phyloP scores from a whole-genome alignment of 1,140 invertebrate genomes.

The Zaprionus ghesquierei region DNA sequence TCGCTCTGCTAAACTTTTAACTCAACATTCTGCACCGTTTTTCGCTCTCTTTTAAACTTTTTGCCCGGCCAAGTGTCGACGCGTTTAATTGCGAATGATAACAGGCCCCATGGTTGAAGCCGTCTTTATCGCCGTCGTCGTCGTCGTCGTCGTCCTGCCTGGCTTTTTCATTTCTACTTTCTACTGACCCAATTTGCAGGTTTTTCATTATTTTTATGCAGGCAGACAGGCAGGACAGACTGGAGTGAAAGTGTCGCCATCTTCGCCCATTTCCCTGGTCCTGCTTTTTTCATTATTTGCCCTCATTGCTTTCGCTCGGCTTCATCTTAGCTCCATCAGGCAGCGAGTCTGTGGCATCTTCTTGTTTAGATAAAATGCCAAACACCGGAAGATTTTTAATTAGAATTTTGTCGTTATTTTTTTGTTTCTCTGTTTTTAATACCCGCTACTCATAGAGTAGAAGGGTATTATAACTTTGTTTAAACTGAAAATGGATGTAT shows the following conservation, averaged over 20 bases:
- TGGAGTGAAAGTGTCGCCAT: constrained; percentile 65
- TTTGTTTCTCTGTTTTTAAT: no score
- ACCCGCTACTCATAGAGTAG: no score
- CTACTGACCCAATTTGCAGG: constrained; percentile 63
- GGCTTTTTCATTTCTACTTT: constrained; percentile 58
- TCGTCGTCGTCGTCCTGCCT: background rate
- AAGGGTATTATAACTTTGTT: no score
- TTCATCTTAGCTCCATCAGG: constrained; percentile 17
- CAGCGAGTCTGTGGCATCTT: constrained; percentile 38
- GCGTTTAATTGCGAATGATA: constrained; percentile 76
- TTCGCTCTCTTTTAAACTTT: constrained; percentile 22
- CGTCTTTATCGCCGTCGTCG: no score
- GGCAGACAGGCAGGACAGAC: constrained; percentile 13
- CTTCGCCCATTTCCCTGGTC: constrained; percentile 8
- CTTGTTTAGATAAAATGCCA: constrained; percentile 75
- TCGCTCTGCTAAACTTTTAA: constrained; percentile 45
- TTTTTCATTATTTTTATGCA: constrained; percentile 64
- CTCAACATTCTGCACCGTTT: constrained; percentile 2
- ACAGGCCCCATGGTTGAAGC: constrained; percentile 56
- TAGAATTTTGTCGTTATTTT: constrained; percentile 59
- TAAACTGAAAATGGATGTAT: no score
- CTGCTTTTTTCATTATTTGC: constrained; percentile 27
- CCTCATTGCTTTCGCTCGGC: constrained; percentile 18
- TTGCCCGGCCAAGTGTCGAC: constrained; percentile 62
- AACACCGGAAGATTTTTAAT: constrained; percentile 80